Evolutionary conservation across 1,140 invertebrate species (phyloP).

Genomic region (Centruroides vittatus): DNA sequence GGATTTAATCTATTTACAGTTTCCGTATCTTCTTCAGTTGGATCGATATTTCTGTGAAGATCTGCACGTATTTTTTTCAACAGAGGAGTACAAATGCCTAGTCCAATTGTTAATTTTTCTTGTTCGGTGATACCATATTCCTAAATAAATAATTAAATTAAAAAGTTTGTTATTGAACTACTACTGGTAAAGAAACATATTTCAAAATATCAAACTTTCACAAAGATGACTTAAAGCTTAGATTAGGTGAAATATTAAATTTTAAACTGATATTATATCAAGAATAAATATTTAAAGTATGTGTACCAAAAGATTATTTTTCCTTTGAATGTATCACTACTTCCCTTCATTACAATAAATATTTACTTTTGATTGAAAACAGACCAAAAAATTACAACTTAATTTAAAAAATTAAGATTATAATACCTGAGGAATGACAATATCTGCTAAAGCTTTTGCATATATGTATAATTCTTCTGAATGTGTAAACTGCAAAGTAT

Average conservation of each 20-base stretch:
- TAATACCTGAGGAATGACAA: slow-evolving; percentile 90
- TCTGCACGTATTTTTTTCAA: slow-evolving; percentile 93
- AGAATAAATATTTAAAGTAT: no score
- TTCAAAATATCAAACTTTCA: background rate
- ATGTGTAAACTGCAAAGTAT: slow-evolving; percentile 82
- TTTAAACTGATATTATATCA: no score
- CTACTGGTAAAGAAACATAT: background rate
- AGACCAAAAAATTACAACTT: background rate
- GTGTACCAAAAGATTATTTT: no score
- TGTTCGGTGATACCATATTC: slow-evolving; percentile 93
- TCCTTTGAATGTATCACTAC: no score
- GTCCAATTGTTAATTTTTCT: slow-evolving; percentile 92
- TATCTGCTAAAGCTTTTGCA: slow-evolving; percentile 90
- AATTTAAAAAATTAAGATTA: background rate
- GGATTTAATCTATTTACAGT: slow-evolving; percentile 92
- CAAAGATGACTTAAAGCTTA: no score
- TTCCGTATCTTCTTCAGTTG: slow-evolving; percentile 43
- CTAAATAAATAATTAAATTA: slow-evolving; percentile 31
- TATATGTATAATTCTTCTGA: slow-evolving; percentile 90
- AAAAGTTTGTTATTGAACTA: no score
- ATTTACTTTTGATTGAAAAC: no score
- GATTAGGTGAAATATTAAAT: no score
- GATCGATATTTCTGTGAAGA: slow-evolving; percentile 70
- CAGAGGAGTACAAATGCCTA: slow-evolving; percentile 93
- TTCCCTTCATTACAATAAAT: no score